Percentiles rank a stretch among this genome's conserved stretches.
Evolutionary conservation across 2,797 vertebrate species (phyloP).

Genomic region (Manis crassicaudata): DNA sequence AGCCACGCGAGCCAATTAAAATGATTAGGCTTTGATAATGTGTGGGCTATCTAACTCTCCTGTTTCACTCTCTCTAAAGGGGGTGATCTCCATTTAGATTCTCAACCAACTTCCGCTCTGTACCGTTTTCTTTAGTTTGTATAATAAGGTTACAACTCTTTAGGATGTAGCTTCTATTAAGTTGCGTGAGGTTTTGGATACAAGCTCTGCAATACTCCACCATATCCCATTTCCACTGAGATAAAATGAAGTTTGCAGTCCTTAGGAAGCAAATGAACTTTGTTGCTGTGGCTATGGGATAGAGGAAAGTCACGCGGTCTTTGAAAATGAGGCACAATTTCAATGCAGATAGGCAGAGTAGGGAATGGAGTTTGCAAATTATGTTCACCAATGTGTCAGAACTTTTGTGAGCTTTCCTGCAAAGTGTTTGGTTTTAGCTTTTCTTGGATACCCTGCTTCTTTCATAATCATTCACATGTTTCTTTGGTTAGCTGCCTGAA

Average conservation of each 20-base stretch:
- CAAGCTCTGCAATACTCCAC: neutral
- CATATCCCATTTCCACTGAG: neutral
- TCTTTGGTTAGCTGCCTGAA: neutral
- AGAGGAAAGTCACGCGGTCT: neutral
- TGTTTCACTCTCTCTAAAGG: neutral
- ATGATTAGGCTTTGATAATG: slow-evolving; percentile 8
- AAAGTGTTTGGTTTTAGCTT: neutral
- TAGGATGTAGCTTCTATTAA: neutral
- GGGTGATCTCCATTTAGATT: neutral
- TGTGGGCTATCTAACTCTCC: neutral
- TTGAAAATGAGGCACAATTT: neutral
- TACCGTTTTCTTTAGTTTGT: neutral
- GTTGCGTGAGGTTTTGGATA: neutral
- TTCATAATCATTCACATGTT: neutral
- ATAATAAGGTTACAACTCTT: neutral
- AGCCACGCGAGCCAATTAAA: neutral
- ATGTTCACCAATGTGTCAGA: neutral
- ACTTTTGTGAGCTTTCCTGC: neutral
- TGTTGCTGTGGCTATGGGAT: neutral
- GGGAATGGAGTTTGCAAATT: neutral
- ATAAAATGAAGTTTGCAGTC: neutral
- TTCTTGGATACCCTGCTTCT: neutral
- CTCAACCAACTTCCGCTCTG: neutral
- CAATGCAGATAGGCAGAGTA: neutral
- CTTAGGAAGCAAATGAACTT: neutral